These are phyloP conservation scores for Furcula furcula DNA, from an alignment of 2,888 invertebrate species.

Conservation along the genomic window DNA sequence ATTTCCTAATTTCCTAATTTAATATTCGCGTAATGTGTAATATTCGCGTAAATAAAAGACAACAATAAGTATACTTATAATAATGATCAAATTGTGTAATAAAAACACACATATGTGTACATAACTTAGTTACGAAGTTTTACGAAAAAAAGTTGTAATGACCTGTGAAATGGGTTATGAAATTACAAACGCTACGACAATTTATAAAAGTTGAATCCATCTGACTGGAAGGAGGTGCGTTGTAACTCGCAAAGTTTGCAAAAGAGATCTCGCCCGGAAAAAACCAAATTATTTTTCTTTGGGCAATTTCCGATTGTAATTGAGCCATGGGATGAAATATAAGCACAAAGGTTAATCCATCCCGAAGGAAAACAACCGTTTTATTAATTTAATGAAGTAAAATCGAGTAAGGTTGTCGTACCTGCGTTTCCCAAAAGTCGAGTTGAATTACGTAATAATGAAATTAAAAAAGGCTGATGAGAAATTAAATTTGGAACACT, in stretches of 20 bases:
- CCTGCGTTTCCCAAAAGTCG: neutral
- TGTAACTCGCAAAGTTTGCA: slow-evolving; percentile 42
- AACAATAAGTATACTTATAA: too few relatives aligned
- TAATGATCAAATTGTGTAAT: too few relatives aligned
- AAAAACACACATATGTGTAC: too few relatives aligned
- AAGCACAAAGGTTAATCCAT: slow-evolving; percentile 15
- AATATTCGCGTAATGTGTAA: too few relatives aligned
- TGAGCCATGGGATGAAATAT: slow-evolving; percentile 39
- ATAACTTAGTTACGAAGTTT: too few relatives aligned
- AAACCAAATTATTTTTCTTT: slow-evolving; percentile 46
- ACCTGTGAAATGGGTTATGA: slow-evolving; percentile 6
- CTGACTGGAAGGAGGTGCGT: slow-evolving; percentile 26
- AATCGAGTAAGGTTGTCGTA: neutral
- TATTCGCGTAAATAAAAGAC: too few relatives aligned
- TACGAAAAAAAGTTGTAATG: too few relatives aligned
- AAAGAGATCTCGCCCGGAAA: slow-evolving; percentile 43
- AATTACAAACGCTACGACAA: slow-evolving; percentile 25
- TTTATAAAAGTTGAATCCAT: slow-evolving; percentile 35
- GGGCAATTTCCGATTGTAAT: slow-evolving; percentile 44
- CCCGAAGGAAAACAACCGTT: slow-evolving; percentile 13
- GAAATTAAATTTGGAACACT: neutral
- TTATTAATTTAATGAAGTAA: slow-evolving; percentile 7
- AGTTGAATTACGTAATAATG: neutral
- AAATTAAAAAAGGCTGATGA: neutral
- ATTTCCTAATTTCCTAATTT: too few relatives aligned